Conservation (phyloP, 2,113 vertebrate genomes). For the Dermatemys mawii region DNA sequence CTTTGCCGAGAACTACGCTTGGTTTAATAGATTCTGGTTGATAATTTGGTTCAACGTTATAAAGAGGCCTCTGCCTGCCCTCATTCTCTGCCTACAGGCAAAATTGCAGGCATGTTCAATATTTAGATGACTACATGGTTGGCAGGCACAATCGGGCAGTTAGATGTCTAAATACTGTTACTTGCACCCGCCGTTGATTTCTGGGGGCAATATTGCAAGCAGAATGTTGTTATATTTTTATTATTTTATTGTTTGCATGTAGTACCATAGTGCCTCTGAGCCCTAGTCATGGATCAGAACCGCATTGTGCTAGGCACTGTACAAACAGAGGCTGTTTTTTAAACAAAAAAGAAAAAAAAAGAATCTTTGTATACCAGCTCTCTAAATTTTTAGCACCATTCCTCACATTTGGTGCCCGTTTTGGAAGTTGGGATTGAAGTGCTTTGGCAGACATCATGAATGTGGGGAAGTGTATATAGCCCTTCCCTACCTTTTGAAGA, state of each 20-base stretch:
- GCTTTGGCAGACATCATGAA: not conserved
- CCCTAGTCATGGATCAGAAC: not conserved
- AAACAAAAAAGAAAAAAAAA: not conserved
- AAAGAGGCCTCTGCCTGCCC: not conserved
- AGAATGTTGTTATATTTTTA: not conserved
- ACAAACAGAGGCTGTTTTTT: not conserved
- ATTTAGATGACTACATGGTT: not conserved
- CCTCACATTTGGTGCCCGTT: not conserved
- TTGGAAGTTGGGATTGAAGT: not conserved
- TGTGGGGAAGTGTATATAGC: not conserved
- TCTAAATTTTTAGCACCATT: not conserved
- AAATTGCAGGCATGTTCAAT: not conserved
- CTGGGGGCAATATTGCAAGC: not conserved
- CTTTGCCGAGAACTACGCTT: not conserved
- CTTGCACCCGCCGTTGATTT: slow-evolving; percentile 42
- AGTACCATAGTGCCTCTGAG: not conserved
- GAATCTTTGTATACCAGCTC: not conserved
- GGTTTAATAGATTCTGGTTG: not conserved
- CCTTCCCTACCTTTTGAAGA: not conserved
- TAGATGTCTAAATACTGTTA: accelerated
- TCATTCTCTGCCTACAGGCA: accelerated
- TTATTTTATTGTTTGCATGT: not conserved
- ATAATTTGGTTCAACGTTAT: not conserved
- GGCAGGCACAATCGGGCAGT: not conserved
- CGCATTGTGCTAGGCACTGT: not conserved